Evolutionary conservation across 2,888 invertebrate genomes (phyloP), one percentile per base, ranked within the genome.

Genomic region (Lucinisca nassula): DNA sequence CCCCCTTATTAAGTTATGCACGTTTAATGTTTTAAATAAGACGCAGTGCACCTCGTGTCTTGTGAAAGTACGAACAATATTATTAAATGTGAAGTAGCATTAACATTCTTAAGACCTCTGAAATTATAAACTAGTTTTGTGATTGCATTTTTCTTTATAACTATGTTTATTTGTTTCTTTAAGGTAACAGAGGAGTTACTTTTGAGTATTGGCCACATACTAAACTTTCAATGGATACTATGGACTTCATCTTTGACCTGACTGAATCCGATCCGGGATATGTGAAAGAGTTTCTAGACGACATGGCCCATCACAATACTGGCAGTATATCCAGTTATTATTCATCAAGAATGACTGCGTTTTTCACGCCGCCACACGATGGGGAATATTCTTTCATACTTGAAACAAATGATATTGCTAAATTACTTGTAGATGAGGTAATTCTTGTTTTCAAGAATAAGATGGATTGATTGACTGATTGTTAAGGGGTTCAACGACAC

Each of bases 321-420:
- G 83, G 85, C 49, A 77, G 88, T 35, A 85, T 78, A 21, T 77
- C 82, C 85, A 88, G 89, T 24, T 76, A 80, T 30, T 93, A 88
- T 82, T 92, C 91, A 35, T 88, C 89, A 10, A 90, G 90, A 58
- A 90, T 91, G 84, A 88, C 88, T 2, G 92, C 92, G 0, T 93
- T 89, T 74, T 94, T 94, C 79, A 79, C 92, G 10, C 93, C 94
- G 0, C 94, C 94, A 3, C 86, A 89, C 35, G 78, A 85, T 49
- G 92, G 93, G 49, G 79, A 88, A 0, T 95, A 94, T 81, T 74
- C 84, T 74, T 93, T 95, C 67, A 82, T 87, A 73, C 55, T 92
- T n/a, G 90, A 82, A 77, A 90, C 92, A n/a, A 91, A 93, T 80
- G 93, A 94, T 76, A 79, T 82, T 8, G 93, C 92, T 2, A 87